Percentiles rank a stretch among this genome's conserved stretches.
Evolutionary conservation across 2,888 invertebrate genomes (phyloP).

Genomic region (Criorhina ranunculi): DNA sequence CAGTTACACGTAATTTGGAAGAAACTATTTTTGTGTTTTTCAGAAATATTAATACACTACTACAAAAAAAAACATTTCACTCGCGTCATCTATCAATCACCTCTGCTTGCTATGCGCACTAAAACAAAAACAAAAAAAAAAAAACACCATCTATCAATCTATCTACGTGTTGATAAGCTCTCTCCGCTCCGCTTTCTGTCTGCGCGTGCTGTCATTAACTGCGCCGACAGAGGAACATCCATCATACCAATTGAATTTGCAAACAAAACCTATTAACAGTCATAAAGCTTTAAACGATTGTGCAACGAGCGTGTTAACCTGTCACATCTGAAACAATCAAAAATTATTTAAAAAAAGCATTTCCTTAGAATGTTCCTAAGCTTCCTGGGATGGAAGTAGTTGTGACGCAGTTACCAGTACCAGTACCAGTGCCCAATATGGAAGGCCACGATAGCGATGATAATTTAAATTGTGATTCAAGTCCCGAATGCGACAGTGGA

Average conservation of each 20-base stretch:
- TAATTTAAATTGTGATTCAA: slow-evolving; percentile 58
- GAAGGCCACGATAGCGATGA: slow-evolving; percentile 36
- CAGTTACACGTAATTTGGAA: slow-evolving; percentile 50
- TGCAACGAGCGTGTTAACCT: slow-evolving; percentile 71
- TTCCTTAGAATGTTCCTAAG: slow-evolving; percentile 74
- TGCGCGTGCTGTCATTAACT: slow-evolving; percentile 58
- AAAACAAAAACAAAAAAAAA: slow-evolving; percentile 30
- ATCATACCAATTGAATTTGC: slow-evolving; percentile 53
- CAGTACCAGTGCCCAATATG: slow-evolving; percentile 14
- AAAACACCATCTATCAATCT: background rate
- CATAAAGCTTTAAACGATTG: slow-evolving; percentile 71
- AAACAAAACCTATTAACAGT: slow-evolving; percentile 66
- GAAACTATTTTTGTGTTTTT: slow-evolving; percentile 50
- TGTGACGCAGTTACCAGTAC: slow-evolving; percentile 22
- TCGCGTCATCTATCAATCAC: slow-evolving; percentile 68
- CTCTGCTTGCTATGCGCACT: slow-evolving; percentile 68
- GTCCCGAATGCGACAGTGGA: slow-evolving; percentile 56
- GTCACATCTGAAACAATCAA: slow-evolving; percentile 69
- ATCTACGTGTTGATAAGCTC: slow-evolving; percentile 41
- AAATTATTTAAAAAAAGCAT: slow-evolving; percentile 77
- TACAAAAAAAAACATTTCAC: slow-evolving; percentile 56
- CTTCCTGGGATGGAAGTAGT: slow-evolving; percentile 75
- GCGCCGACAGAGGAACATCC: slow-evolving; percentile 61
- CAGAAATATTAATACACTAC: slow-evolving; percentile 71
- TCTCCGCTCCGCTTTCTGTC: slow-evolving; percentile 71